Base-by-base conservation (phyloP, 2,888 invertebrate species). In the Eilema griseolum region DNA sequence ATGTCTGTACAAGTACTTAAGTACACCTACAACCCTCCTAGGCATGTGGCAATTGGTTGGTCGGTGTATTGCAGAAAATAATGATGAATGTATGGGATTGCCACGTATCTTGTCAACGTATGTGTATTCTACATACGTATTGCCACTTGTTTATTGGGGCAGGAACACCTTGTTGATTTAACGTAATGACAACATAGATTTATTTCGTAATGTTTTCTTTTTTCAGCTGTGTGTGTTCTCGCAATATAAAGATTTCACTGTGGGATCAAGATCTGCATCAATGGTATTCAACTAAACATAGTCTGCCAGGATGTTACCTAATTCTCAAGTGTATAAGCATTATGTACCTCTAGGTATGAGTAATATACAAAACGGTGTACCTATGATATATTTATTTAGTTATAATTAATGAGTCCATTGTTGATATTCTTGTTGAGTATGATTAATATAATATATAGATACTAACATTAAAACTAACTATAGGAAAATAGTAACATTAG, bases 221-320 rank as follows among this genome's bases (percentile, higher is more conserved):
- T 97, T 97, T 83, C 96, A 98, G 98, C 97, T 98, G 83, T 98
- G 98, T 85, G 98, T 98, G 74, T 98, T 98, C 93, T 98, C 98
- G 70, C 98, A 98, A 90, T 98, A 98, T 92, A 98, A 98, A 96
- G 98, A 98, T 96, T 98, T 98, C 92, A 98, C 98, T 76, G 98
- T 97, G 84, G 97, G 97, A 83, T 97, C 97, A 85, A 97, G 97
- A 90, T 97, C 97, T 85, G 96, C 97, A 81, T 97, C 97, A 79
- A 96, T 97, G 87, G 93, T 97, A 86, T 96, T 96, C 76, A 96
- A 96, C 90, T 96, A 87, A 90, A 79, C 76, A 71, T 77, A 76
- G 79, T 67, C 67, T 73, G 69, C 77, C n/a, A 61, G 61, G 62
- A 77, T 83, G 86, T 84, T 85, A 85, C 78, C 80, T 82, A 82